Evolutionary conservation across 1,140 invertebrate genomes (phyloP), one percentile per base, ranked within the genome.

Genomic region (Venustaconcha ellipsiformis): DNA sequence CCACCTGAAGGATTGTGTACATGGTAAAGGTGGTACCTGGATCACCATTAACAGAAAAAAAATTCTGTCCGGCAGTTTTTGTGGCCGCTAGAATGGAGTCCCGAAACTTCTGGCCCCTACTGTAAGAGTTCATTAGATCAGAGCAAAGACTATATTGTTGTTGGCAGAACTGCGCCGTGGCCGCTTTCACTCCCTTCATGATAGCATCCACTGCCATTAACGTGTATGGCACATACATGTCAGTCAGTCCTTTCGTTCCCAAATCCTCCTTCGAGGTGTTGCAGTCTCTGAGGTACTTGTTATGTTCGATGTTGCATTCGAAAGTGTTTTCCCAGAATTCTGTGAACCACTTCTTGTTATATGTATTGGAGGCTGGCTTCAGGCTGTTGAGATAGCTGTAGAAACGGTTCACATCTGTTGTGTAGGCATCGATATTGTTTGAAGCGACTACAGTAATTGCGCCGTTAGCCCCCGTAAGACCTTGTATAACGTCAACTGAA

Each of bases 281-380:
- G 60, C 78, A 78, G 17, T 57, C 75, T 14, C 14, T 55, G 18
- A 55, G n/a, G 13, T 23, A 57, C 15, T 12, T 71, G 8, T 14
- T 59, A 8, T 26, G 14, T n/a, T 65, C 68, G 26, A 78, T 37
- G 13, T 37, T 20, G 62, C 84, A 87, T 14, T 63, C 23, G n/a
- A 83, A 82, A 30, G 76, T 79, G 56, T 78, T 20, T 30, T 80
- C 62, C 80, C 86, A 90, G 74, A 84, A 90, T 55, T 70, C n/a
- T 1, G 66, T 65, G 37, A 84, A 83, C 80, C 80, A 83, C n/a
- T 76, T 74, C 57, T 84, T 82, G 18, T 72, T 55, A 15, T 26
- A 58, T 5, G 18, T 80, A 58, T 55, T 37, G 26, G 1, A 68
- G 64, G 71, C 66, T 4, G 78, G 83, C 23, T 76, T 80, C 15